Percentiles rank a stretch among this genome's conserved stretches.
Conservation (phyloP, 1,140 invertebrate genomes). For the Charaxes varanes region DNA sequence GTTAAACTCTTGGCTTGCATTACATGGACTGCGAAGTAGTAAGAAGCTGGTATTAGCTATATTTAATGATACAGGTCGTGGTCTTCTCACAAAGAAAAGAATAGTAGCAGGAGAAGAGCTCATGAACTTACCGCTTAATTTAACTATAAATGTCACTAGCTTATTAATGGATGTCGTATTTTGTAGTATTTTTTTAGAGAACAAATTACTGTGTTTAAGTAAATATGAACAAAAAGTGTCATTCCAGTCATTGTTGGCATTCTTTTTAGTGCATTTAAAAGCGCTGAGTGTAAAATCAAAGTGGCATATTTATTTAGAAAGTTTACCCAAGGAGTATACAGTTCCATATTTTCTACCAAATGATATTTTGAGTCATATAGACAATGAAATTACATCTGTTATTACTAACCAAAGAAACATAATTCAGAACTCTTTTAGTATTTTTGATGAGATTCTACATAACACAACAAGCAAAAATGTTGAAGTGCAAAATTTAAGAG, state of each 20-base stretch:
- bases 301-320: slow-evolving; percentile 76
- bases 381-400: slow-evolving; percentile 51
- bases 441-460: slow-evolving; percentile 52
- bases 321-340: slow-evolving; percentile 75
- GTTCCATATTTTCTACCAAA: slow-evolving; percentile 72
- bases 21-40: slow-evolving; percentile 53
- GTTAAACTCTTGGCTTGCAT: slow-evolving; percentile 69
- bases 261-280: slow-evolving; percentile 76
- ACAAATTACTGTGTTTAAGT: slow-evolving; percentile 39
- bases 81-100: slow-evolving; percentile 74
- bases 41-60: slow-evolving; percentile 60
- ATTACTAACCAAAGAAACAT: slow-evolving; percentile 47
- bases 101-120: slow-evolving; percentile 72
- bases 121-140: slow-evolving; percentile 74
- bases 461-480: slow-evolving; percentile 30
- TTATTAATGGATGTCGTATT: slow-evolving; percentile 62
- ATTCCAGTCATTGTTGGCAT: slow-evolving; percentile 74
- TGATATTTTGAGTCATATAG: slow-evolving; percentile 51
- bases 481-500: slow-evolving; percentile 31
- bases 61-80: slow-evolving; percentile 75
- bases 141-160: slow-evolving; percentile 75
- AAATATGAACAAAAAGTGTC: slow-evolving; percentile 46
- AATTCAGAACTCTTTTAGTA: slow-evolving; percentile 59
- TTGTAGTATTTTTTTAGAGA: slow-evolving; percentile 63
- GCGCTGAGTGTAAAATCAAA: slow-evolving; percentile 56